Evolutionary conservation across 2,888 invertebrate species (phyloP).

Genomic region (Drosophila melanosoma): DNA sequence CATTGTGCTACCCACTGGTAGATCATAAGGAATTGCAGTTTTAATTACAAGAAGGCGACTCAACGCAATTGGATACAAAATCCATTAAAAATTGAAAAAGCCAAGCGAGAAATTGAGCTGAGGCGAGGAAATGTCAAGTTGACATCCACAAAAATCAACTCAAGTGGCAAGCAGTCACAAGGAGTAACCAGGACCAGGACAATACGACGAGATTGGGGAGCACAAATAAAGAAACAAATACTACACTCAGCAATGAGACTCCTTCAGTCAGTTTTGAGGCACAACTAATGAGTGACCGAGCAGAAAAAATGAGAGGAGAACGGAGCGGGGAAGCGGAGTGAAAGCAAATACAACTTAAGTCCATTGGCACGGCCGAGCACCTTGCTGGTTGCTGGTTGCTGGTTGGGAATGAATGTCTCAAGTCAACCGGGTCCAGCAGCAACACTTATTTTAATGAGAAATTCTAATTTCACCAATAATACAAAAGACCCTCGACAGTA

Average conservation of each 20-base stretch:
- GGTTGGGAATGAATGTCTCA: constrained; percentile 60
- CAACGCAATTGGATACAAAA: constrained; percentile 58
- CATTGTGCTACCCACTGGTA: not conserved
- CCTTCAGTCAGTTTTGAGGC: constrained; percentile 60
- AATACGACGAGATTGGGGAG: constrained; percentile 37
- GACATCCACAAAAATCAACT: constrained; percentile 19
- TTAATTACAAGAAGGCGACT: constrained; percentile 60
- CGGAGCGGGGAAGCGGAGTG: not conserved
- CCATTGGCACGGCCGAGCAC: constrained; percentile 79
- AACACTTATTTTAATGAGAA: constrained; percentile 81
- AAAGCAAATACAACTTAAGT: constrained; percentile 50
- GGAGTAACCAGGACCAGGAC: constrained; percentile 29
- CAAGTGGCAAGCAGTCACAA: constrained; percentile 48
- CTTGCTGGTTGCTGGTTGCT: constrained; percentile 72
- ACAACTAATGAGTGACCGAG: constrained; percentile 76
- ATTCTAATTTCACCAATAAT: constrained; percentile 81
- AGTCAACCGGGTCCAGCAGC: constrained; percentile 74
- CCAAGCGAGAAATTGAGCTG: constrained; percentile 1
- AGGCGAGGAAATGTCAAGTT: constrained; percentile 6
- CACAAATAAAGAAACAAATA: constrained; percentile 51
- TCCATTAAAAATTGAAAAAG: constrained; percentile 65
- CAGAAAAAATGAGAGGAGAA: not conserved
- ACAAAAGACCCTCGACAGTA: constrained; percentile 60
- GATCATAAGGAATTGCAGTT: constrained; percentile 57
- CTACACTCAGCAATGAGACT: constrained; percentile 8